phyloP scores from a whole-genome alignment of 2,888 invertebrate genomes.

The Lochmaea crataegi region DNA sequence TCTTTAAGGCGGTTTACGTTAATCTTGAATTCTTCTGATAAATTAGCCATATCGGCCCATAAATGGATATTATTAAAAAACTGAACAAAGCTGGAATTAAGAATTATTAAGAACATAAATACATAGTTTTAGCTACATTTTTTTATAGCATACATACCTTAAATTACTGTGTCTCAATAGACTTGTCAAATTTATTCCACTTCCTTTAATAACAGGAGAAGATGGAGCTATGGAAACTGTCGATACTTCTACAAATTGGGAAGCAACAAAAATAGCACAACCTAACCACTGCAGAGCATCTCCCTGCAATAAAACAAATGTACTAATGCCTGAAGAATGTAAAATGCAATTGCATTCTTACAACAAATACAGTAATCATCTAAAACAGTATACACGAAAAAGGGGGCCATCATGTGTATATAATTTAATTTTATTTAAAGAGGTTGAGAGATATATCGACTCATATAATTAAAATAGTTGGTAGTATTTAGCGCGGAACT shows the following conservation, averaged over 20 bases:
- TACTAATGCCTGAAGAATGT: not conserved
- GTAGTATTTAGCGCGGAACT: no score
- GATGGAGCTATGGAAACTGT: conserved; percentile 72
- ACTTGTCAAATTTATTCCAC: conserved; percentile 90
- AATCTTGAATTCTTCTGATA: conserved; percentile 83
- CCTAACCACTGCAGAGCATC: conserved; percentile 93
- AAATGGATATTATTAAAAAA: conserved; percentile 95
- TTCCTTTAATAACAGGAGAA: conserved; percentile 81
- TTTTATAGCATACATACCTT: conserved; percentile 70
- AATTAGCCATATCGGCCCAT: conserved; percentile 95
- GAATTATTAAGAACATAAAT: conserved; percentile 16
- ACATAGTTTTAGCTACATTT: not conserved
- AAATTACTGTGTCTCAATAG: conserved; percentile 90
- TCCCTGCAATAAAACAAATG: conserved; percentile 74
- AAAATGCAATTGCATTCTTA: no score
- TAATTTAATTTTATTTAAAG: no score
- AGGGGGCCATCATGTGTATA: no score
- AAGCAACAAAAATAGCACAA: conserved; percentile 92
- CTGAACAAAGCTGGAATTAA: conserved; percentile 80
- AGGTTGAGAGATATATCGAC: no score
- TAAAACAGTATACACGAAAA: no score
- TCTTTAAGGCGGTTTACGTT: conserved; percentile 88
- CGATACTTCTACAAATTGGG: conserved; percentile 74
- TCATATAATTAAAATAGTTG: no score
- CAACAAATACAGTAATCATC: no score